Conservation (phyloP, 2,888 invertebrate species). For the Rambutsinella grinnellia region DNA sequence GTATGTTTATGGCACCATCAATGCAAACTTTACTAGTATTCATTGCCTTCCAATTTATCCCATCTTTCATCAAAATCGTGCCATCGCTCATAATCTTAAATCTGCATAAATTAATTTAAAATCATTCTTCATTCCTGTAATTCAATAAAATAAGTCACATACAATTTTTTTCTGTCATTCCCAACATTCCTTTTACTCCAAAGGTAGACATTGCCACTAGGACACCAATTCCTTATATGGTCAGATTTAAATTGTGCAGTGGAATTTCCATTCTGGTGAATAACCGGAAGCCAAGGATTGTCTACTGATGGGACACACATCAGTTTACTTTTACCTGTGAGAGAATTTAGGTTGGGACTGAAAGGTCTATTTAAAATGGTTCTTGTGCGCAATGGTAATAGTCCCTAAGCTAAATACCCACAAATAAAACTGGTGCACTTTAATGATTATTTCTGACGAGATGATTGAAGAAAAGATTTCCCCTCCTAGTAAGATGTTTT, state of each 20-base stretch:
- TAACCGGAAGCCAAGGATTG: slow-evolving; percentile 27
- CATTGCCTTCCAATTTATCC: slow-evolving; percentile 38
- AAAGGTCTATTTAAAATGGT: no score
- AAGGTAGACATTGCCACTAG: slow-evolving; percentile 3
- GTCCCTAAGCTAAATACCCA: no score
- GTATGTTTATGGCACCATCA: slow-evolving; percentile 49
- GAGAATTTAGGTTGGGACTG: no score
- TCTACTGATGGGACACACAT: slow-evolving; percentile 22
- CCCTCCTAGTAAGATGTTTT: no score
- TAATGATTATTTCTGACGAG: no score
- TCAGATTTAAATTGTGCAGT: slow-evolving; percentile 12
- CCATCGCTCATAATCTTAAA: slow-evolving; percentile 49
- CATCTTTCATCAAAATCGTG: slow-evolving; percentile 21
- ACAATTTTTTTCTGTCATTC: slow-evolving; percentile 28
- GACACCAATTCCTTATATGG: slow-evolving; percentile 44
- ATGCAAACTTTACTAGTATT: slow-evolving; percentile 40
- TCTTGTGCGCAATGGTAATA: no score
- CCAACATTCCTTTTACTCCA: slow-evolving; percentile 25
- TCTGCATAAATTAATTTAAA: slow-evolving; percentile 4
- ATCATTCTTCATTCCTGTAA: not conserved
- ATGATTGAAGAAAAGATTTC: no score
- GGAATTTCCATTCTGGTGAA: slow-evolving; percentile 2
- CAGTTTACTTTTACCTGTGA: slow-evolving; percentile 28
- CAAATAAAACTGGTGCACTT: no score
- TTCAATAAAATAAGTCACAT: not conserved